Base-by-base conservation (phyloP, 2,113 vertebrate genomes). In the Forbesichthys papilliferus region DNA sequence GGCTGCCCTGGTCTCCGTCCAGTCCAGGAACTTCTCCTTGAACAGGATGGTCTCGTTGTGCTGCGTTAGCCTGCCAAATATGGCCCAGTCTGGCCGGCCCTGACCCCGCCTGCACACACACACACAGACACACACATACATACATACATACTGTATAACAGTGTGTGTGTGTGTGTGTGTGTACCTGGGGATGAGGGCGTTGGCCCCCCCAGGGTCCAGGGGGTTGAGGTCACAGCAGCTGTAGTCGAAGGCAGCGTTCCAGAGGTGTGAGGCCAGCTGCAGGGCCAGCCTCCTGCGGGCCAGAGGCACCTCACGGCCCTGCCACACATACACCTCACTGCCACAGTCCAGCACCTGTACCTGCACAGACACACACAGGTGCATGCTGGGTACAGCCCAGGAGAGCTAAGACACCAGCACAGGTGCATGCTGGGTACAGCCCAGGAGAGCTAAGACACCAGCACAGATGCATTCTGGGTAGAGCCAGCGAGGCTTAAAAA, bases 241-340 rank as follows among this genome's bases (percentile, higher is more conserved):
- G 60, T 99, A 99, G 90, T 99, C 97, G 75, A 99, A 99, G 56
- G 93, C 94, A 3, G 96, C 97, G 14, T 99, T 99, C 98, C 98
- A 99, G 34, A 99, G 92, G 77, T 99, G 96, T 70, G 99, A 99
- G 61, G 97, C 98, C 72, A 99, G 91, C 88, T 99, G 98, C 81
- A 99, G 98, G 0, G 97, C 97, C 69, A 98, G 92, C 86, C 98
- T 98, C 81, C 95, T 93, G 81, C 98, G 96, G 47, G 96, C 91
- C 74, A 98, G 90, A 0, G 95, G 97, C 82, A 99, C 96, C 71
- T 98, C 98, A 68, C 97, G 98, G 49, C 98, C 98, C 20, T 99
- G 97, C 98, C 98, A 99, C 42, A 99, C 97, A 0, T 98, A 99
- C 34, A 99, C 97, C 89, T 99, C 98, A 49, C 98, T 98, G 66